These are phyloP conservation scores for Seira musarum DNA, from an alignment of 2,888 invertebrate species.

Conservation along the genomic window DNA sequence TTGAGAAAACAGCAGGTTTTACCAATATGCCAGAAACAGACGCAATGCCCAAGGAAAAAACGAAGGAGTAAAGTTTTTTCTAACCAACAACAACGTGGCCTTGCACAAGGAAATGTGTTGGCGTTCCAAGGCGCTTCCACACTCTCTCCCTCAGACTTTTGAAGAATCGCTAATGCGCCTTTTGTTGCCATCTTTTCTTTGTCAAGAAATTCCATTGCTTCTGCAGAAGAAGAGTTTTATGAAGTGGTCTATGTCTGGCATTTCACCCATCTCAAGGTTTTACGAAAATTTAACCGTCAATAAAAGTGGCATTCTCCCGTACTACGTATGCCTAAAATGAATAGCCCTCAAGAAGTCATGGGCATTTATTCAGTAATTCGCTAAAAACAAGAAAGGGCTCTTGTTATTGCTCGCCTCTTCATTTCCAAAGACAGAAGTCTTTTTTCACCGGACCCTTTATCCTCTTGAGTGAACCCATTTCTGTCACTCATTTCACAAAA, in stretches of 20 bases:
- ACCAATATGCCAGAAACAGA: conserved; percentile 62
- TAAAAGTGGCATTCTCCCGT: neutral
- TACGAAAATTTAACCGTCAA: neutral
- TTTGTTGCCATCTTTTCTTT: conserved; percentile 13
- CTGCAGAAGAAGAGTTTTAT: neutral
- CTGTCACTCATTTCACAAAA: neutral
- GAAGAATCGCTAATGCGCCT: neutral
- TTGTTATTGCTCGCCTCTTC: conserved; percentile 4
- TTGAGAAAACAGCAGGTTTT: conserved; percentile 42
- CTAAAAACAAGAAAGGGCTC: neutral
- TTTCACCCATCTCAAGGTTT: neutral
- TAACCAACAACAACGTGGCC: neutral
- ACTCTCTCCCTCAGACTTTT: neutral
- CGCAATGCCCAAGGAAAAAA: conserved; percentile 40
- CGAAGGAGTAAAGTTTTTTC: neutral
- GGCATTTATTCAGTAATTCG: conserved; percentile 1
- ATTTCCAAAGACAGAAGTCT: neutral
- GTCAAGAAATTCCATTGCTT: neutral
- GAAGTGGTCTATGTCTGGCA: neutral
- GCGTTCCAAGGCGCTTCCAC: neutral
- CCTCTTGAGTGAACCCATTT: neutral
- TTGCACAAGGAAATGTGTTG: neutral
- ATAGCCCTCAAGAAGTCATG: neutral
- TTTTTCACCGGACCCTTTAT: neutral
- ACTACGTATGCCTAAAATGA: neutral